Conservation (phyloP, 2,888 invertebrate species). For the Drosophila nr. perissopoda region DNA sequence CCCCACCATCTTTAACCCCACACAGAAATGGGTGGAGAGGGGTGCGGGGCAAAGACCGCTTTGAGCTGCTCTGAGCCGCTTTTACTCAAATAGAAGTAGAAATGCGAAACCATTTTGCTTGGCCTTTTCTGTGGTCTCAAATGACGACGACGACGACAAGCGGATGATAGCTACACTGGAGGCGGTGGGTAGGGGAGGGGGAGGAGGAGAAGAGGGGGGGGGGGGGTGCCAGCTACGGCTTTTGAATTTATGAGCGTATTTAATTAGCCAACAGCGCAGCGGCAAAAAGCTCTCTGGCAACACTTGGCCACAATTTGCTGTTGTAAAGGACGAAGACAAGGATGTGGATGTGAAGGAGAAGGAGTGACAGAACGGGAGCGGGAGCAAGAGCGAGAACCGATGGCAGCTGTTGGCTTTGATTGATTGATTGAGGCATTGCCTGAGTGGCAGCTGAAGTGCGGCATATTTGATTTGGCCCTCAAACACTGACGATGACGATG, state of each 20-base stretch:
- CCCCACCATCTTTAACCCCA: neutral
- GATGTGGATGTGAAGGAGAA: constrained; percentile 7
- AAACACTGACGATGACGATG: constrained; percentile 1
- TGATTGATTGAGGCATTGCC: constrained; percentile 78
- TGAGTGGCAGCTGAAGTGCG: constrained; percentile 77
- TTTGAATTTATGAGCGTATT: constrained; percentile 79
- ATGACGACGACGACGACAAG: constrained; percentile 13
- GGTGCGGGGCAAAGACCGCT: neutral
- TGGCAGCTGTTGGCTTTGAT: constrained; percentile 71
- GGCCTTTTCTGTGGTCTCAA: constrained; percentile 47
- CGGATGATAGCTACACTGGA: neutral
- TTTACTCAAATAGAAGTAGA: constrained; percentile 40
- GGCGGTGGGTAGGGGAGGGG: too few species aligned
- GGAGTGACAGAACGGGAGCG: too few species aligned
- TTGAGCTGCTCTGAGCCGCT: constrained; percentile 51
- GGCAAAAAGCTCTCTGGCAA: constrained; percentile 32
- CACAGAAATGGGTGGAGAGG: too few species aligned
- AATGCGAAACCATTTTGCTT: constrained; percentile 45
- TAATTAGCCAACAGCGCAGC: constrained; percentile 65
- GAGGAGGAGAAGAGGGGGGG: neutral
- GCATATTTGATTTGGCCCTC: constrained; percentile 73
- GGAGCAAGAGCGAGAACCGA: constrained; percentile 15
- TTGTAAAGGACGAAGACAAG: constrained; percentile 1
- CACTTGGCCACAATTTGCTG: constrained; percentile 47
- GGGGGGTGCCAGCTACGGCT: constrained; percentile 31